A percentile compares a stretch with the other conserved stretches of the same genome.
These are phyloP conservation scores for Oligia latruncula DNA, from an alignment of 2,888 invertebrate species.

Conservation along the genomic window DNA sequence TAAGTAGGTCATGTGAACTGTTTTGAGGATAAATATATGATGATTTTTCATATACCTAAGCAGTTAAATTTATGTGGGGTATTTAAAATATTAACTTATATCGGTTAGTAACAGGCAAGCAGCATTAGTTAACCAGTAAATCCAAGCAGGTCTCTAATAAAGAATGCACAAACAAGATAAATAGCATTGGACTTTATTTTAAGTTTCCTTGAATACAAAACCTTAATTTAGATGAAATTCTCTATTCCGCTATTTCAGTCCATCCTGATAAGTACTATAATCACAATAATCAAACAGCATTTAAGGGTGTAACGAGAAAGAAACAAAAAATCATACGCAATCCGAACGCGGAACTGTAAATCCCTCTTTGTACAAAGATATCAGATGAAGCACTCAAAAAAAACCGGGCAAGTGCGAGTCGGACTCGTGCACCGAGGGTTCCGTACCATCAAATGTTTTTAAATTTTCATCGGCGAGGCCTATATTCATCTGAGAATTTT, in stretches of 20 bases:
- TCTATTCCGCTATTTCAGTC: background rate
- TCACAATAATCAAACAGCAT: slow-evolving; percentile 12
- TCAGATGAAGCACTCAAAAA: slow-evolving; percentile 5
- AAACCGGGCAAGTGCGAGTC: no score
- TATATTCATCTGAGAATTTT: no score
- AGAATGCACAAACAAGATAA: background rate
- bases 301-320: slow-evolving; percentile 1
- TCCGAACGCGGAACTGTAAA: slow-evolving; percentile 22
- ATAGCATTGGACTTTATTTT: background rate
- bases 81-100: background rate
- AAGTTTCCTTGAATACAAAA: background rate
- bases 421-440: no score
- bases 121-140: background rate
- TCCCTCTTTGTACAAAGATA: slow-evolving; percentile 25
- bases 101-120: background rate
- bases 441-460: no score
- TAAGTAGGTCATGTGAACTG: slow-evolving; percentile 55
- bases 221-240: background rate
- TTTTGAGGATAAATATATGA: background rate
- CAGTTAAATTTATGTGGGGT: background rate
- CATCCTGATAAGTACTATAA: background rate
- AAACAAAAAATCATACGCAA: slow-evolving; percentile 17
- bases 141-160: background rate
- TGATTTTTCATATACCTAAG: background rate
- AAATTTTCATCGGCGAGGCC: no score